Evolutionary conservation across 2,113 vertebrate species (phyloP), one percentile per base, ranked within the genome.

Genomic region (Coreoperca whiteheadi): DNA sequence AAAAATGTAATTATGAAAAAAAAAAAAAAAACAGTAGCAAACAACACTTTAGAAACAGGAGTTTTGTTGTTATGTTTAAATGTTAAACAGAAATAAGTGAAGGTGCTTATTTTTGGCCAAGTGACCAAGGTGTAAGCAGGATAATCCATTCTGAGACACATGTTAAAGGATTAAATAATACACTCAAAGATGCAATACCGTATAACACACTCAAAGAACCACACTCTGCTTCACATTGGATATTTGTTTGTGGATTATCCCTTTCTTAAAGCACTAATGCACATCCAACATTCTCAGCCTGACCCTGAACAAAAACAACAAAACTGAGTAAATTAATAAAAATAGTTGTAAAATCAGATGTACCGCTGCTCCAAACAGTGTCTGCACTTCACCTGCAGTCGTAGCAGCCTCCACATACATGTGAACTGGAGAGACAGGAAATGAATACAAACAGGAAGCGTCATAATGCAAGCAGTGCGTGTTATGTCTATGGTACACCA

Each of bases 101-200:
- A 60, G 20, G 32, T 79, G 48, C 43, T 63, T 41, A 54, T 53
- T 76, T 48, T 61, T 68, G 50, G 57, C 64, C 53, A 63, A 63
- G 37, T 77, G 82, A 77, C 60, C 71, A 60, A 11, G 32, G 37
- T 34, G n/a, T 68, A 79, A 64, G 39, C 37, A 43, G 76, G 51
- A 80, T 80, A 83, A 89, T 85, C 79, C 79, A 70, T 50, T 61
- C 37, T 50, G 61, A 76, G n/a, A 78, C 28, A 71, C 16, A 57
- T 61, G 59, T 74, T 81, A 30, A 79, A 61, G 50, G 78, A 84
- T 87, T 80, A 71, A 73, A 78, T 43, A 81, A 74, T 43, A 7
- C 34, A 63, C 23, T 82, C 50, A 77, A 57, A 69, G 32, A 74
- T 75, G 28, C 41, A 78, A 48, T 51, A 16, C 37, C 64, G 54